Evolutionary conservation across 1,140 invertebrate genomes (phyloP).

Genomic region (Cotesia vestalis): DNA sequence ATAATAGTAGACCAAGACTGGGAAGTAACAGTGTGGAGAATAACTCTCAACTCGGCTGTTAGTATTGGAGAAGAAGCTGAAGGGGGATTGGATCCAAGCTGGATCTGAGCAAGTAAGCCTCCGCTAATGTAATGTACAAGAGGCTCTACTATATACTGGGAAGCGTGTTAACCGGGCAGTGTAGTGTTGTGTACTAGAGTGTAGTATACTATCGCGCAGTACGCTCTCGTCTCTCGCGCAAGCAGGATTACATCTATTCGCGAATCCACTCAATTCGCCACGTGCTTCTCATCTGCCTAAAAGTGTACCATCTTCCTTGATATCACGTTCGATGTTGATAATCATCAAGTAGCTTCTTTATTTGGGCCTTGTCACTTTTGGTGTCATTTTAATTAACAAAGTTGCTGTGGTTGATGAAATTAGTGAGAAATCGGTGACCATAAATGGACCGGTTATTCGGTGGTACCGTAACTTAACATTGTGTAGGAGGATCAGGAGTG

Average conservation of each 20-base stretch:
- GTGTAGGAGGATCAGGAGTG: not conserved
- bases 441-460: constrained; percentile 24
- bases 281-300: constrained; percentile 44
- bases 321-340: too few relatives aligned
- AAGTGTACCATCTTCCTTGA: too few relatives aligned
- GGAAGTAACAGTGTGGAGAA: too few relatives aligned
- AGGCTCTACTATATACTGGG: constrained; percentile 30
- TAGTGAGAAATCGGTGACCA: constrained; percentile 8
- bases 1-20: too few relatives aligned
- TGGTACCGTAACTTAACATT: not conserved
- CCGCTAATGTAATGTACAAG: constrained; percentile 3
- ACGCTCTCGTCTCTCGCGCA: constrained; percentile 59
- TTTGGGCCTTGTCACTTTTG: too few relatives aligned
- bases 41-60: too few relatives aligned
- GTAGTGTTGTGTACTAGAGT: too few relatives aligned
- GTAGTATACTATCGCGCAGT: constrained; percentile 46
- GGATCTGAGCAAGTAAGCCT: too few relatives aligned
- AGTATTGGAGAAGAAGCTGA: too few relatives aligned
- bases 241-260: constrained; percentile 57
- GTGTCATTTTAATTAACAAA: not conserved
- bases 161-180: constrained; percentile 54
- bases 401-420: not conserved
- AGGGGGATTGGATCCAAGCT: too few relatives aligned
- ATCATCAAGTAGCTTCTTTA: not conserved
- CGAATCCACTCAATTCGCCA: constrained; percentile 47